Base-by-base conservation (phyloP, 2,797 vertebrate genomes). In the Lepilemur septentrionalis region DNA sequence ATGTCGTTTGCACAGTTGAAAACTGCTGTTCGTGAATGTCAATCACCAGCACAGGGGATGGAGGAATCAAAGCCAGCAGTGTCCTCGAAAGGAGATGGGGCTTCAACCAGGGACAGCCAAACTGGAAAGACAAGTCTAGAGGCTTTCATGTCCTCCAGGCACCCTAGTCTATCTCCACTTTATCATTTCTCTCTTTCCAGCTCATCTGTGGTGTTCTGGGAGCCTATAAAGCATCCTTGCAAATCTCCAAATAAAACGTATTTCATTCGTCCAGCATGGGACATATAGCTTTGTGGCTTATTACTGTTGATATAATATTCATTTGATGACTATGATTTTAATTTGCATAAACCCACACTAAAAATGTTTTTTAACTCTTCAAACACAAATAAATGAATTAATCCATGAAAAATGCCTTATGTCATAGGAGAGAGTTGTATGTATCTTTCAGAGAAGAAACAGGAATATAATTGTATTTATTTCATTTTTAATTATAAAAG, bases 1-100 rank as follows among this genome's bases (percentile, higher is more conserved):
- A 85, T 3, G n/a, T 97, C 4, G 87, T 98, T 17, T 97, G 95
- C 63, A 91, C 97, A 3, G 83, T 97, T 0, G 96, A 94, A 92
- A 93, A 94, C 30, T 88, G 89, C 61, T 93, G 57, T 72, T 7
- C 3, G 0, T 97, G 89, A 98, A 5, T 3, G 28, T 20, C 83
- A 5, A 23, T 15, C 35, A 25, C 28, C n/a, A 5, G 32, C 30
- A 2, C 1, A 0, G 15, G 1, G 6, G 15, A 23, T 25, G 50
- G 81, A 75, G 59, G 63, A 69, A n/a, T 11, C 0, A 28, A 76
- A 75, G 35, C 38, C 78, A 61, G 75, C 13, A 13, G 43, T 1
- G 7, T 23, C 75, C 57, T 32, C 12, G 30, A 82, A 43, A 57
- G 63, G 22, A 80, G 50, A 50, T 0, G 22, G 12, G 5, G 17